Evolutionary conservation across 2,888 invertebrate genomes (phyloP), one percentile per base, ranked within the genome.

Genomic region (Drosophila stalkeri): DNA sequence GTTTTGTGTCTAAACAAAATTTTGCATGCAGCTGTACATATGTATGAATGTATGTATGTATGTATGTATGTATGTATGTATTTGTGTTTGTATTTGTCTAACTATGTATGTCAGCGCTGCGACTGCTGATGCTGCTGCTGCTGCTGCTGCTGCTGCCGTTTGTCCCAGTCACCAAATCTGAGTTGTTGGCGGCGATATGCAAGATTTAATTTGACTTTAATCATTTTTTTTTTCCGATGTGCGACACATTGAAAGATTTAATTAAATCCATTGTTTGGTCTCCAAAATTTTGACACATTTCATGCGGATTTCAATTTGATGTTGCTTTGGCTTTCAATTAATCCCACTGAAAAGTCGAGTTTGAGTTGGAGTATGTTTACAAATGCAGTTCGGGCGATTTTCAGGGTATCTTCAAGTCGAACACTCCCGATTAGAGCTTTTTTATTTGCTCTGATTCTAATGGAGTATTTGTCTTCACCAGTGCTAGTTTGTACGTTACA

Each of bases 121-220:
- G 5, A 6, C 27, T 23, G 23, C 23, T 23, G n/a, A n/a, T 27
- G 27, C 27, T 23, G 23, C 23, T 23, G n/a, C n/a, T 27, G 23
- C 23, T 23, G 23, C 23, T 23, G 23, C 23, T 23, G 27, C 27
- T 41, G 67, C 77, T 62, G 67, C 63, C 49, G 56, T 14, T 51
- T 52, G 67, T 12, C 54, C 60, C 70, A 68, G 44, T 69, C 37
- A 7, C 43, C 20, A 44, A 47, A 11, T 47, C 59, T 35, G 51
- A 39, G n/a, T n/a, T 41, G 31, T 7, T 70, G 80, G 63, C 89
- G 87, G 87, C 86, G 90, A 87, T 87, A 86, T 89, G 90, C 74
- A 78, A 89, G 84, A 87, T 90, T 90, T 88, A 76, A 86, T 81
- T 86, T 86, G 70, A 52, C 59, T 69, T 61, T 59, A 72, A 67